Evolutionary conservation across 1,140 invertebrate genomes (phyloP), one percentile per base, ranked within the genome.

Genomic region (Ceratina australensis): DNA sequence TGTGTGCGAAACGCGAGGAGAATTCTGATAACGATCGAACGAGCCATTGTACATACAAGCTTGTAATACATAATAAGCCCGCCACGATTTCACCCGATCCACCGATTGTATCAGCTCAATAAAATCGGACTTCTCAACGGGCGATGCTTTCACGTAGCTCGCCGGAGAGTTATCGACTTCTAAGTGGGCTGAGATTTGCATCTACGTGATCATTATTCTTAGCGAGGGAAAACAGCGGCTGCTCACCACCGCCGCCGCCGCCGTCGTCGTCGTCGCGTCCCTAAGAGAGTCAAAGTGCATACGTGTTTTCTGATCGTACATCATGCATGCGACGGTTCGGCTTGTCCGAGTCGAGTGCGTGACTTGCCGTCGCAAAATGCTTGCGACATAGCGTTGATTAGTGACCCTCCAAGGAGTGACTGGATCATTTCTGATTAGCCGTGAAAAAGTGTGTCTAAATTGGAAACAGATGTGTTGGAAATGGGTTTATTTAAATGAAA

Each of bases 111-210:
- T 18, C 16, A 1, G 47, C 18, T 47, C 22, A 68, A 78, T 72
- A 72, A 78, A 66, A 8, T 22, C 18, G 5, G 22, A n/a, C n/a
- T 13, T 24, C n/a, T 8, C 28, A n/a, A n/a, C 15, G 16, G 16
- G 16, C 22, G 52, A 33, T 60, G 69, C 76, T 78, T 78, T 73
- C 60, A 50, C 24, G 69, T 71, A 73, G 72, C 28, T 47, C 12
- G 57, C 20, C 16, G 52, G 33, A 75, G 60, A n/a, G 60, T 83
- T 71, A 73, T 65, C 20, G 71, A 73, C 52, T 73, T 73, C 66
- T 72, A 83, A 83, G 56, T 82, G 47, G 81, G 54, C 54, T 83
- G 28, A 65, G 79, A 84, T 84, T 84, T 80, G 59, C 72, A 84
- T 83, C 15, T 83, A 83, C 82, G 72, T 80, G 72, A 83, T 73